Base-by-base conservation (phyloP, 2,797 vertebrate genomes). In the Aulostomus chinensis region DNA sequence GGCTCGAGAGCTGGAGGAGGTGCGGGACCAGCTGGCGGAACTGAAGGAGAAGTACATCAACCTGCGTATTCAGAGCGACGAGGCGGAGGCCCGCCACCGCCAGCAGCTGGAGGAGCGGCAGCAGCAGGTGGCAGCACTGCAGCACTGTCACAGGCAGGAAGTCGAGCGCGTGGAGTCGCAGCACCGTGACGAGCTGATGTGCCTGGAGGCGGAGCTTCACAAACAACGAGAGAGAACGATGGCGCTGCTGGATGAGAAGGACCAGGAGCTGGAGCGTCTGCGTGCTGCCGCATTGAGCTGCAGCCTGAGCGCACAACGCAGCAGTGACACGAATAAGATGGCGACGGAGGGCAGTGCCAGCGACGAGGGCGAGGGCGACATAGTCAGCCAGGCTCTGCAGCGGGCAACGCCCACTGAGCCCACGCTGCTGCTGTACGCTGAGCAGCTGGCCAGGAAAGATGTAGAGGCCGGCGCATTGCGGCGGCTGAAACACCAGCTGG, bases 361-460 rank as follows among this genome's bases (percentile, higher is more conserved):
- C 3, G 54, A 50, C 0, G 78, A 86, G 1, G 9, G 21, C 0
- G 86, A 90, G 35, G 66, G 68, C 0, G 91, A 90, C 14, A 12
- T 38, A 5, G 28, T 90, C 14, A 26, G 78, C 32, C 81, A 85
- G 55, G 87, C 89, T 0, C 63, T 92, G 36, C 70, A 68, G 49
- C 70, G 73, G 17, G 81, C 66, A 0, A 61, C 78, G 4, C 77
- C 86, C 31, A 87, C 8, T 0, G 94, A 95, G 76, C 93, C 96
- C 60, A 91, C 93, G 6, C 87, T 96, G 75, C 88, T 99, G 50
- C 76, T 97, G 30, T 98, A 96, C 0, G 93, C 93, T 0, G 96
- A 98, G 84, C 95, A 98, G 86, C 64, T 98, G 53, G 94, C 96
- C 1, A 89, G 95, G 4, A 95, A 94, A 43, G 94, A 96, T 37